A percentile compares a stretch with the other conserved stretches of the same genome.
Evolutionary conservation across 2,113 vertebrate species (phyloP).

Genomic region (Microtus richardsoni): DNA sequence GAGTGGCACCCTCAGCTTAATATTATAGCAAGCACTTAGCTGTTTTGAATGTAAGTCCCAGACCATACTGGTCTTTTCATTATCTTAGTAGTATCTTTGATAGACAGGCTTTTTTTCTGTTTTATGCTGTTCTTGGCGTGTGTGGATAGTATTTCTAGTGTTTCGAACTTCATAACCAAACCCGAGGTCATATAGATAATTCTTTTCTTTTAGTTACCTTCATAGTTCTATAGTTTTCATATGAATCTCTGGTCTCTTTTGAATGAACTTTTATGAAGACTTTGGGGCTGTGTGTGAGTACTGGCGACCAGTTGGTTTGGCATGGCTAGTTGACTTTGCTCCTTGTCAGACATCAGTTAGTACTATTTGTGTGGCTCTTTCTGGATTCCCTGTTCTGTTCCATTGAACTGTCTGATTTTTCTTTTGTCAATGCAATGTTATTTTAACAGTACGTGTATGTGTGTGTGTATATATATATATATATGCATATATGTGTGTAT

Average conservation of each 20-base stretch:
- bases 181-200: background rate
- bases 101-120: background rate
- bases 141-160: background rate
- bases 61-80: conserved; percentile 15
- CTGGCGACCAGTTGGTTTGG: background rate
- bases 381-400: background rate
- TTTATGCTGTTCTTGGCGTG: background rate
- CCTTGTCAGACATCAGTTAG: background rate
- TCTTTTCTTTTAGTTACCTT: background rate
- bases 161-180: background rate
- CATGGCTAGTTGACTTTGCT: background rate
- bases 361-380: background rate
- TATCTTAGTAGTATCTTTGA: background rate
- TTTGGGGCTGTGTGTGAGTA: background rate
- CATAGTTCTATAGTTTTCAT: background rate
- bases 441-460: background rate
- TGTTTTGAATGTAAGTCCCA: background rate
- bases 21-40: background rate
- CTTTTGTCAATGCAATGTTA: background rate
- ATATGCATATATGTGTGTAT: background rate
- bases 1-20: too few relatives aligned
- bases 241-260: background rate
- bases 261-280: background rate
- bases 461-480: background rate
- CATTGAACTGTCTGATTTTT: background rate